phyloP scores from a whole-genome alignment of 2,888 invertebrate genomes.

The Balanococcus diminutus region DNA sequence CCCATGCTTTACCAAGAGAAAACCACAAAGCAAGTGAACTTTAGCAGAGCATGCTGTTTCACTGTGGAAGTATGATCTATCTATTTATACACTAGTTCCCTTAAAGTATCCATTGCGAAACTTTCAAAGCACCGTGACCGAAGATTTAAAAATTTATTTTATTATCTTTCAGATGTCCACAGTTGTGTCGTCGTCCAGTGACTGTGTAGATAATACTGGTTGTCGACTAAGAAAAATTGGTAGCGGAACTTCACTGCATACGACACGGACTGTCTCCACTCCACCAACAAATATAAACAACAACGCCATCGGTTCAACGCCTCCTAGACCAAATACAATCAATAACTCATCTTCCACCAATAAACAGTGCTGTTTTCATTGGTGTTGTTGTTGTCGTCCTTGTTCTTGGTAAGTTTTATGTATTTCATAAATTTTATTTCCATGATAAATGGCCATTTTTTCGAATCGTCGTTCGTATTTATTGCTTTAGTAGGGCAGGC shows the following conservation, averaged over 20 bases:
- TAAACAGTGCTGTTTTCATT: conserved; percentile 64
- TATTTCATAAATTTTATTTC: neutral
- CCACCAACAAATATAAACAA: conserved; percentile 50
- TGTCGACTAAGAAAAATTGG: conserved; percentile 53
- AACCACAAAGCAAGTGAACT: no score
- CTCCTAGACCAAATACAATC: conserved; percentile 45
- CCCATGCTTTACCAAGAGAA: no score
- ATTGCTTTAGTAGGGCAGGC: no score
- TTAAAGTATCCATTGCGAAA: no score
- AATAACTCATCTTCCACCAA: conserved; percentile 55
- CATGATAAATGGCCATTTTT: no score
- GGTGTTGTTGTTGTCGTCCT: conserved; percentile 65
- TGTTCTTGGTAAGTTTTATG: conserved; percentile 63
- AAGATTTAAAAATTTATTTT: no score
- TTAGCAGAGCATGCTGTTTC: no score
- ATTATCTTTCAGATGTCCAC: conserved; percentile 51
- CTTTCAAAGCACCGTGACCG: no score
- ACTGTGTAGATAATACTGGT: conserved; percentile 48
- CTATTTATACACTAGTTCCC: no score
- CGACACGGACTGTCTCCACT: conserved; percentile 53
- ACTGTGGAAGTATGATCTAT: no score
- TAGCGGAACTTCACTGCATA: conserved; percentile 54
- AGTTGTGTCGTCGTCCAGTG: conserved; percentile 56
- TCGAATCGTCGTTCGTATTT: no score
- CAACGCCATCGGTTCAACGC: conserved; percentile 49